Conservation (phyloP, 2,888 invertebrate species). For the Oeneis ivallda region DNA sequence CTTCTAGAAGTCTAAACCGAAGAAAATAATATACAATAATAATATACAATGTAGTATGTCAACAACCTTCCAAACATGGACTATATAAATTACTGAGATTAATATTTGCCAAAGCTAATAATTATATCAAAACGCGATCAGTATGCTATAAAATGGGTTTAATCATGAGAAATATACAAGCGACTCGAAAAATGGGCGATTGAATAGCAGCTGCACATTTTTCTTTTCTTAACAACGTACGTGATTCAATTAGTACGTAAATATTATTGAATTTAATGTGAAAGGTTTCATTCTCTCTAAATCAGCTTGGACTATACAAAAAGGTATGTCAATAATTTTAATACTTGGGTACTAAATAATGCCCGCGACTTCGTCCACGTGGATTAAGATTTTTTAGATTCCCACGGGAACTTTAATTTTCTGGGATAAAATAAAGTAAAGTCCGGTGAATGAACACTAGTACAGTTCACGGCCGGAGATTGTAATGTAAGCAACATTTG, state of each 20-base stretch:
- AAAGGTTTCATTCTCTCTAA: no score
- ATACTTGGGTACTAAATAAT: no score
- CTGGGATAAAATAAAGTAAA: no score
- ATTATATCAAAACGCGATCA: slow-evolving; percentile 14
- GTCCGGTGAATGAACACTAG: not conserved
- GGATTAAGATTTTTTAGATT: no score
- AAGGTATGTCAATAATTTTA: no score
- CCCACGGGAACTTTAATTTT: no score
- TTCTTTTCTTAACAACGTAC: not conserved
- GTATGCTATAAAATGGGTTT: slow-evolving; percentile 7
- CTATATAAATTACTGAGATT: not conserved
- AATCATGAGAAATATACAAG: slow-evolving; percentile 20
- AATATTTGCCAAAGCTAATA: slow-evolving; percentile 18
- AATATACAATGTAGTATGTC: no score
- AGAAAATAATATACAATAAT: no score
- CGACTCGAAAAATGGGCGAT: not conserved
- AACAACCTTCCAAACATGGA: slow-evolving; percentile 20
- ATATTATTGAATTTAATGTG: no score
- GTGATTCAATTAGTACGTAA: not conserved
- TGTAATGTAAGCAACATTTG: slow-evolving; percentile 5
- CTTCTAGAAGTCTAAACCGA: no score
- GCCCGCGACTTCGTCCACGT: no score
- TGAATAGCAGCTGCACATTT: slow-evolving; percentile 6
- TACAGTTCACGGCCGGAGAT: not conserved
- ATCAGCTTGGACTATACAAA: no score